Evolutionary conservation across 1,140 invertebrate genomes (phyloP), one percentile per base, ranked within the genome.

Genomic region (Frieseomelitta varia): DNA sequence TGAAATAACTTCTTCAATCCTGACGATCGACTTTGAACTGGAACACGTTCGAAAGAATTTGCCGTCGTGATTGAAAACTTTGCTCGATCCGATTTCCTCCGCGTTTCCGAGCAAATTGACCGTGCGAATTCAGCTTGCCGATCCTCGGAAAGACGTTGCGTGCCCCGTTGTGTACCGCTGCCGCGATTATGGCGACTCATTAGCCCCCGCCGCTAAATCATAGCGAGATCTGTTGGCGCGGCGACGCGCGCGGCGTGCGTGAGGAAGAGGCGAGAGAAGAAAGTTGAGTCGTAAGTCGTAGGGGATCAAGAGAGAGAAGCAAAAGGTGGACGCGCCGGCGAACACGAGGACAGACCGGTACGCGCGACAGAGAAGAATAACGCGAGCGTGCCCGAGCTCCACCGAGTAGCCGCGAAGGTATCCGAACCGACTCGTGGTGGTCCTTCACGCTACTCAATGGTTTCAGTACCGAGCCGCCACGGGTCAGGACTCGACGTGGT

Each of bases 401-500:
- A 0, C 75, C 92, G 92, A 92, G 47, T 24, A 1, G 0, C 11
- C 14, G 24, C 92, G 92, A 88, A 85, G 39, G 27, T 21, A 27
- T 24, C 91, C 92, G 93, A 93, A 71, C 71, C 79, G 88, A 85
- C 87, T 85, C 83, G 88, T 87, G 88, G 87, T 87, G 86, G 87
- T 85, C 88, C 88, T 90, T 88, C 89, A 84, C 88, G 89, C 77
- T 89, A 80, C 88, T 92, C 88, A 93, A 94, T 93, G 92, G 92
- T 86, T 90, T 93, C 92, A 94, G 93, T 93, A 90, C 91, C 92
- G 93, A 93, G 92, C 92, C 92, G 91, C 89, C 85, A 85, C 91
- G 91, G 92, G 91, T 92, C 88, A 91, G 90, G 91, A 91, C 92
- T 92, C 88, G 93, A 92, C 91, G 91, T 90, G 88, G 83, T 56